phyloP scores from a whole-genome alignment of 2,113 vertebrate species.

The Carettochelys insculpta region DNA sequence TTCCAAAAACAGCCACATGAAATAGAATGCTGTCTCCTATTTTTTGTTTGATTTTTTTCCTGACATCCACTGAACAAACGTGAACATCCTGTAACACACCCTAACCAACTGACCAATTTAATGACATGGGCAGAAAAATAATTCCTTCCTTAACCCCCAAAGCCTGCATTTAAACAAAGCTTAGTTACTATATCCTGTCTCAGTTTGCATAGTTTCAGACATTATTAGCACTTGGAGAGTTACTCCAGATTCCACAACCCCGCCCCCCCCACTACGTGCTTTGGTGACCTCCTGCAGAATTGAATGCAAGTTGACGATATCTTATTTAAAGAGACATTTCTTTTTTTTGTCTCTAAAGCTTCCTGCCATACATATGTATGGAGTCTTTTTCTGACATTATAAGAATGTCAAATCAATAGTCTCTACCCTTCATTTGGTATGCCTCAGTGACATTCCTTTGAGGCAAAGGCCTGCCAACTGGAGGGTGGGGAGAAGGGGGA shows the following conservation, averaged over 20 bases:
- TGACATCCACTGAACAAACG: background rate
- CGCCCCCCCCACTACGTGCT: background rate
- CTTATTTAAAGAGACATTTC: background rate
- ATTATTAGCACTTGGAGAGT: background rate
- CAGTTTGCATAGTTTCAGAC: background rate
- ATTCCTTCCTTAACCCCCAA: background rate
- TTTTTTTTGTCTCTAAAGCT: background rate
- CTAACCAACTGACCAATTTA: accelerated
- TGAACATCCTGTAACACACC: background rate
- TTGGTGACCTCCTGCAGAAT: background rate
- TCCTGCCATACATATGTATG: background rate
- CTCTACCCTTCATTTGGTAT: background rate
- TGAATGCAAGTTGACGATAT: background rate
- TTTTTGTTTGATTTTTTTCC: background rate
- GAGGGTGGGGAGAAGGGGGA: too few relatives aligned
- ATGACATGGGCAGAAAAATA: background rate
- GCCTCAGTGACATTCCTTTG: background rate
- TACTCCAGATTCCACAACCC: background rate
- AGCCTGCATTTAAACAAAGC: background rate
- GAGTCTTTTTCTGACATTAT: background rate
- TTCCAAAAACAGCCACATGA: background rate
- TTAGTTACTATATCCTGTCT: background rate
- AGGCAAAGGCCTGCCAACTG: too few relatives aligned
- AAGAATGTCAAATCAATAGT: background rate
- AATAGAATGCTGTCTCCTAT: background rate